phyloP scores from a whole-genome alignment of 2,888 invertebrate species.

The Conus canariensis region DNA sequence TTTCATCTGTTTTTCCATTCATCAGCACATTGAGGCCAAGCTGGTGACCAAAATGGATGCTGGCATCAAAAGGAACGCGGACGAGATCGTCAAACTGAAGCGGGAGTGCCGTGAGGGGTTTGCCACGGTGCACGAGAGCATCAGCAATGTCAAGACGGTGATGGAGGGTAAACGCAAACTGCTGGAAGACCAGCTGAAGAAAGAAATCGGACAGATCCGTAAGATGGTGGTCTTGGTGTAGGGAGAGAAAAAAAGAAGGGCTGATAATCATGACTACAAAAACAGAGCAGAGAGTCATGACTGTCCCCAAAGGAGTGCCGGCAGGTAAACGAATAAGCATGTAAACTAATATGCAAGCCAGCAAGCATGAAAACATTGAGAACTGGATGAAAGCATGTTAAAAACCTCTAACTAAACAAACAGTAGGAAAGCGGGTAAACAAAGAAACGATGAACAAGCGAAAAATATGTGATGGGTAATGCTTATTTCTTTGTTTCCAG shows the following conservation, averaged over 20 bases:
- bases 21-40: slow-evolving; percentile 65
- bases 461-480: no score
- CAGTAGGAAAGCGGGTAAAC: no score
- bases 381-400: no score
- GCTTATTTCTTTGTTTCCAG: no score
- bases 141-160: slow-evolving; percentile 77
- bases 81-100: slow-evolving; percentile 73
- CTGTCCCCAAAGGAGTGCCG: no score
- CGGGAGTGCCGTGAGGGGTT: slow-evolving; percentile 76
- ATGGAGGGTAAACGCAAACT: slow-evolving; percentile 77
- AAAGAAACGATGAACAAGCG: no score
- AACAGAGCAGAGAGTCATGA: no score
- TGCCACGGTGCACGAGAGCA: slow-evolving; percentile 76
- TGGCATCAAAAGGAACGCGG: slow-evolving; percentile 62
- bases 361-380: no score
- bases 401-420: no score
- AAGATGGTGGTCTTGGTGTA: slow-evolving; percentile 78
- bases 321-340: background rate
- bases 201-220: slow-evolving; percentile 77
- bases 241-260: background rate
- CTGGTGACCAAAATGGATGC: slow-evolving; percentile 62
- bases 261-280: no score
- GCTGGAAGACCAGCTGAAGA: slow-evolving; percentile 76
- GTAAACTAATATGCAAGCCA: background rate
- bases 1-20: background rate